Evolutionary conservation across 2,888 invertebrate genomes (phyloP).

Genomic region (Trichogramma evanescens): DNA sequence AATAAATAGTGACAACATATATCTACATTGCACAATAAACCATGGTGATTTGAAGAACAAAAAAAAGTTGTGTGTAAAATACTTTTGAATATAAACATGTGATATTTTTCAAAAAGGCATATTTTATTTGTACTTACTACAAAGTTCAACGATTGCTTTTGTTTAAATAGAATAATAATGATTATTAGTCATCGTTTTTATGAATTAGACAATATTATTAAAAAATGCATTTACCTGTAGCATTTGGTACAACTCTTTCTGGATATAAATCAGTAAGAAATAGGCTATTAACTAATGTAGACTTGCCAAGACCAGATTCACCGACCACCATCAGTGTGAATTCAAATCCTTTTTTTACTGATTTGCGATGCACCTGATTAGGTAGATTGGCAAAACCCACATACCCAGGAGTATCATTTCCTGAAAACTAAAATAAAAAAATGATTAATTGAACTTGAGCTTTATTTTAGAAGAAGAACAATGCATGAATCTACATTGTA

Average conservation of each 20-base stretch:
- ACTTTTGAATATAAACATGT: conserved; percentile 1
- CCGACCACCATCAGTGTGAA: conserved; percentile 96
- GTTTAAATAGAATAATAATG: conserved; percentile 30
- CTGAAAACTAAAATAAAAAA: conserved; percentile 62
- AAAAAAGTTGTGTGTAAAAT: background rate
- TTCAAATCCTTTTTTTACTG: conserved; percentile 95
- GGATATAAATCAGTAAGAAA: conserved; percentile 93
- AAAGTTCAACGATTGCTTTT: conserved; percentile 47
- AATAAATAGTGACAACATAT: background rate
- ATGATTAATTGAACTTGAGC: conserved; percentile 3
- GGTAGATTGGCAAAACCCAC: conserved; percentile 91
- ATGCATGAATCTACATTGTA: background rate
- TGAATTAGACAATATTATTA: conserved; percentile 24
- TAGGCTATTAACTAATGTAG: conserved; percentile 89
- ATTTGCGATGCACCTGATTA: conserved; percentile 94
- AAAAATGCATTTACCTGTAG: conserved; percentile 58
- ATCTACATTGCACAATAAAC: background rate
- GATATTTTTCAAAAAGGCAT: conserved; percentile 13
- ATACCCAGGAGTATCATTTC: conserved; percentile 80
- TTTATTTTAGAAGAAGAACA: conserved; percentile 4
- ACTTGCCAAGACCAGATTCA: conserved; percentile 85
- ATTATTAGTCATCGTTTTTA: conserved; percentile 9
- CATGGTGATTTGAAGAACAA: conserved; percentile 1
- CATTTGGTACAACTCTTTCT: conserved; percentile 82
- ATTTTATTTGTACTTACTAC: conserved; percentile 18